These are phyloP conservation scores for Choristoneura fumiferana DNA, from an alignment of 1,140 invertebrate genomes.

Conservation along the genomic window DNA sequence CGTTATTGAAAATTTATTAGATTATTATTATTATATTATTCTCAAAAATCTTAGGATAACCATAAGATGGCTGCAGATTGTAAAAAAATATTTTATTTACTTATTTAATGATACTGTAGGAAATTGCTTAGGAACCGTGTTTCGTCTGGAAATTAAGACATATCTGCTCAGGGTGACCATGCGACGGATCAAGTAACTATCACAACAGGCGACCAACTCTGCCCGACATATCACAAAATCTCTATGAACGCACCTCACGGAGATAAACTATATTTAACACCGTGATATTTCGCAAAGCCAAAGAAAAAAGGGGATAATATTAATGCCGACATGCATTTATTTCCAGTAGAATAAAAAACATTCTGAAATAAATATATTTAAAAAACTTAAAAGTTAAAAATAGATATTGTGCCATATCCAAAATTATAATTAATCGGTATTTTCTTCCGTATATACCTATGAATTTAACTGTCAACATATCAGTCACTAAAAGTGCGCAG, in stretches of 20 bases:
- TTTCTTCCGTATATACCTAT: constrained; percentile 7
- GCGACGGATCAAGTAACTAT: constrained; percentile 40
- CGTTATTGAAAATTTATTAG: constrained; percentile 76
- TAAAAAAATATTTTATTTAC: constrained; percentile 75
- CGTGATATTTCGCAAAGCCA: constrained; percentile 75
- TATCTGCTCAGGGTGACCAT: constrained; percentile 68
- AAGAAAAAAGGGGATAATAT: constrained; percentile 64
- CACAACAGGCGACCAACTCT: constrained; percentile 32
- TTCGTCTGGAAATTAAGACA: constrained; percentile 52
- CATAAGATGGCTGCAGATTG: constrained; percentile 76
- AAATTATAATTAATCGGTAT: constrained; percentile 16
- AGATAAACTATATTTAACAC: constrained; percentile 58
- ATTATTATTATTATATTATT: constrained; percentile 74
- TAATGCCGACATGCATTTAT: constrained; percentile 57
- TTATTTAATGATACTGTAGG: constrained; percentile 55
- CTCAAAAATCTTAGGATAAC: constrained; percentile 70
- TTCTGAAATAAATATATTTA: constrained; percentile 38
- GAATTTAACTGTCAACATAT: constrained; percentile 40
- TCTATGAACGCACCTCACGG: constrained; percentile 44
- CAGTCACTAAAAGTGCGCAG: constrained; percentile 50
- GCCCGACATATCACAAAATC: constrained; percentile 66
- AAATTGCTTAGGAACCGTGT: constrained; percentile 66
- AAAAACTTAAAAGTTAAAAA: constrained; percentile 37
- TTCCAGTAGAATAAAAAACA: constrained; percentile 44
- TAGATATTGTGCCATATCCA: constrained; percentile 63